These are phyloP conservation scores for Anguilla anguilla DNA, from an alignment of 2,797 vertebrate genomes.

Conservation along the genomic window DNA sequence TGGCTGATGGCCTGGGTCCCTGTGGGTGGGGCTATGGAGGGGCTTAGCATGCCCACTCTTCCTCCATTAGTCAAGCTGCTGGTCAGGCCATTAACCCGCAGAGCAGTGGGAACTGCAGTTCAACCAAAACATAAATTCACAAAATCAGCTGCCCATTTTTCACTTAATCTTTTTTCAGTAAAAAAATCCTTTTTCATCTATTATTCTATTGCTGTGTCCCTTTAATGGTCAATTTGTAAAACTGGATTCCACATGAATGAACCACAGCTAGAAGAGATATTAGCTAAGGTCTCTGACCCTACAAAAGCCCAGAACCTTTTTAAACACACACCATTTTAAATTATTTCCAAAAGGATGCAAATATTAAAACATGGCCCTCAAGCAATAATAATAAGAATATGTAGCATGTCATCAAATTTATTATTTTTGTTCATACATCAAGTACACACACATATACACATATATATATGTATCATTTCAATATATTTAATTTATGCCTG, in stretches of 20 bases:
- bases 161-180: background rate
- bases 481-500: no score
- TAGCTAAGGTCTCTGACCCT: background rate
- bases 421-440: no score
- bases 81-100: constrained; percentile 75
- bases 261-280: background rate
- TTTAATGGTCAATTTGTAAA: background rate
- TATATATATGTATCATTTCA: no score
- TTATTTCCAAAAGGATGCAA: background rate
- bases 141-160: background rate
- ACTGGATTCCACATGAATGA: background rate
- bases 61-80: constrained; percentile 77
- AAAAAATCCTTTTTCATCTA: background rate
- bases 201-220: background rate
- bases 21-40: constrained; percentile 73
- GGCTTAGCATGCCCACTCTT: constrained; percentile 74
- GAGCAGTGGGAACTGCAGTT: constrained; percentile 75
- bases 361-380: background rate
- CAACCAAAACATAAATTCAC: constrained; percentile 9
- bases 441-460: no score
- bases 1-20: constrained; percentile 74
- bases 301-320: background rate
- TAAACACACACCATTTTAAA: background rate
- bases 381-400: background rate
- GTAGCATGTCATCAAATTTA: background rate